Conservation (phyloP, 2,888 invertebrate genomes). For the Phyto melanocephala region DNA sequence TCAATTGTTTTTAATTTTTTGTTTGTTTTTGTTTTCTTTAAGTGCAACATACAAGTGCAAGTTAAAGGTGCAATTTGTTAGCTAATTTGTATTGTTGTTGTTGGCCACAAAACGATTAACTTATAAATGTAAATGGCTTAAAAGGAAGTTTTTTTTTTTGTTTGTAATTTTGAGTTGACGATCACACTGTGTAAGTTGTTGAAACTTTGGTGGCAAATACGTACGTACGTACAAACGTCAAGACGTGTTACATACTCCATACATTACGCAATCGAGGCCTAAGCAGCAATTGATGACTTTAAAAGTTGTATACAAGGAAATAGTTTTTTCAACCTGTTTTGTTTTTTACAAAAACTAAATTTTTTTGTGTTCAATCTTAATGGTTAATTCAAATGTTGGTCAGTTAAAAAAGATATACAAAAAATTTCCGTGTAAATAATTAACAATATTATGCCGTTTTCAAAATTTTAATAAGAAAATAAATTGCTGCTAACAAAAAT, state of each 20-base stretch:
- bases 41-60: constrained; percentile 60
- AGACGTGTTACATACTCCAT: not conserved
- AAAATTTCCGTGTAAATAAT: constrained; percentile 47
- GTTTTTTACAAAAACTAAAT: too few species aligned
- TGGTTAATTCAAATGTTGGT: constrained; percentile 6
- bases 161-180: not conserved
- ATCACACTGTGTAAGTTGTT: not conserved
- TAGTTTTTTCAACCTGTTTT: constrained; percentile 51
- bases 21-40: constrained; percentile 3
- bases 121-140: not conserved
- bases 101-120: not conserved
- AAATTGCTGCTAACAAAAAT: not conserved
- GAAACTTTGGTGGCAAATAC: not conserved
- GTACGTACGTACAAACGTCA: not conserved
- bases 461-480: not conserved
- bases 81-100: constrained; percentile 9
- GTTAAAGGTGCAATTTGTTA: constrained; percentile 52
- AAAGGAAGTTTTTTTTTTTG: constrained; percentile 14
- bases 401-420: not conserved
- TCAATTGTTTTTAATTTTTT: too few species aligned
- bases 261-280: constrained; percentile 43
- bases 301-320: constrained; percentile 48
- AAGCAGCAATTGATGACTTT: constrained; percentile 30
- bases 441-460: not conserved
- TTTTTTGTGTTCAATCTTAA: constrained; percentile 32